phyloP scores from a whole-genome alignment of 2,888 invertebrate genomes.

The Eulithis prunata region DNA sequence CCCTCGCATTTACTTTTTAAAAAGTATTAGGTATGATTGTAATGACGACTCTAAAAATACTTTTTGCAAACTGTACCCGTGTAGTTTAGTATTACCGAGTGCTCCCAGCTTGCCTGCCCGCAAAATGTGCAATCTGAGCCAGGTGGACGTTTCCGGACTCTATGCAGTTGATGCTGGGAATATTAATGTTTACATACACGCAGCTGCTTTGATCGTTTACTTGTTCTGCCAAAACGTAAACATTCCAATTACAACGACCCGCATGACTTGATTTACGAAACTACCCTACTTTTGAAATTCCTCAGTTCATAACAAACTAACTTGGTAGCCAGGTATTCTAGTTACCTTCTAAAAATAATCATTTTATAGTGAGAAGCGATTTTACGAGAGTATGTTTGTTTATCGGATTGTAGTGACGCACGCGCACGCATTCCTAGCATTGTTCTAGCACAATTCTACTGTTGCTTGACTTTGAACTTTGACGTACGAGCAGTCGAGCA shows the following conservation, averaged over 20 bases:
- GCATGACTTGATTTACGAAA: neutral
- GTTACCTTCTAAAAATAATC: constrained; percentile 6
- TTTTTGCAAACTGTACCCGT: too few species aligned
- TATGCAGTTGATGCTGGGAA: neutral
- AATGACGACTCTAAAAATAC: too few species aligned
- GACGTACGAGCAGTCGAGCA: constrained; percentile 4
- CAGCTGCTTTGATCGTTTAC: too few species aligned
- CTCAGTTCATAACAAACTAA: neutral
- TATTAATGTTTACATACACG: too few species aligned
- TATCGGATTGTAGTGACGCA: constrained; percentile 39
- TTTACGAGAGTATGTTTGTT: constrained; percentile 36
- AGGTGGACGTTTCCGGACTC: neutral
- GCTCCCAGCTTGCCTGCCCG: neutral
- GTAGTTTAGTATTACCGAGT: neutral
- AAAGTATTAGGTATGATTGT: too few species aligned
- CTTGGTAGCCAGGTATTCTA: neutral
- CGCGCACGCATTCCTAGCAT: constrained; percentile 25
- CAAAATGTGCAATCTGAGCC: neutral
- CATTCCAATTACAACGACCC: neutral
- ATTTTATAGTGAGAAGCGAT: constrained; percentile 13
- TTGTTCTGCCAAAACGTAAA: neutral
- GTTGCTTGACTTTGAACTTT: constrained; percentile 25
- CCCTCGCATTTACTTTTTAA: neutral
- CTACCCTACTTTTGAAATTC: neutral
- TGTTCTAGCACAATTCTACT: neutral